Evolutionary conservation across 2,113 vertebrate species (phyloP).

Genomic region (Probosciger aterrimus): DNA sequence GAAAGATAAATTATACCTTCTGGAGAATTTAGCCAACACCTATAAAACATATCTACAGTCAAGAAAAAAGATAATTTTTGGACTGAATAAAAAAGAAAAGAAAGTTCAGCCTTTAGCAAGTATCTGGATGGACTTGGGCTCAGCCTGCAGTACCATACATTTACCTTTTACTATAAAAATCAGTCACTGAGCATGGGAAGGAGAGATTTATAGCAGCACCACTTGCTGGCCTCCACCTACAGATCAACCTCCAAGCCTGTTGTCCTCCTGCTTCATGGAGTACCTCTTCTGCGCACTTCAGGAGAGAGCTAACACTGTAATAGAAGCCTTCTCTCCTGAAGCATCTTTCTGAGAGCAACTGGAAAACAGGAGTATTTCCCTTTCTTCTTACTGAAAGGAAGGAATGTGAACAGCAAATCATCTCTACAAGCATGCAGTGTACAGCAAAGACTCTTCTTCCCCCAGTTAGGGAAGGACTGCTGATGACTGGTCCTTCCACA

Average conservation of each 20-base stretch:
- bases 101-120: background rate
- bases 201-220: background rate
- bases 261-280: background rate
- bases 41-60: background rate
- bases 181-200: background rate
- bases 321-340: background rate
- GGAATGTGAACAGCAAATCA: background rate
- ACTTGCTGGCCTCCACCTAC: background rate
- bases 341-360: background rate
- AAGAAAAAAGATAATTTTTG: background rate
- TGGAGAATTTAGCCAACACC: background rate
- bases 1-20: background rate
- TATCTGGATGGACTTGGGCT: conserved; percentile 24
- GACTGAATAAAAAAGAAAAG: background rate
- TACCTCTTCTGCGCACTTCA: background rate
- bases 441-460: background rate
- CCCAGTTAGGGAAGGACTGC: background rate
- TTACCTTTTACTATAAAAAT: background rate
- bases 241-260: background rate
- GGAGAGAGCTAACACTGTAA: background rate
- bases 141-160: background rate
- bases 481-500: background rate
- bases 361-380: background rate
- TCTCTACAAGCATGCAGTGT: background rate
- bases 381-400: background rate